Evolutionary conservation across 1,140 invertebrate genomes (phyloP).

Genomic region (Argopecten irradians): DNA sequence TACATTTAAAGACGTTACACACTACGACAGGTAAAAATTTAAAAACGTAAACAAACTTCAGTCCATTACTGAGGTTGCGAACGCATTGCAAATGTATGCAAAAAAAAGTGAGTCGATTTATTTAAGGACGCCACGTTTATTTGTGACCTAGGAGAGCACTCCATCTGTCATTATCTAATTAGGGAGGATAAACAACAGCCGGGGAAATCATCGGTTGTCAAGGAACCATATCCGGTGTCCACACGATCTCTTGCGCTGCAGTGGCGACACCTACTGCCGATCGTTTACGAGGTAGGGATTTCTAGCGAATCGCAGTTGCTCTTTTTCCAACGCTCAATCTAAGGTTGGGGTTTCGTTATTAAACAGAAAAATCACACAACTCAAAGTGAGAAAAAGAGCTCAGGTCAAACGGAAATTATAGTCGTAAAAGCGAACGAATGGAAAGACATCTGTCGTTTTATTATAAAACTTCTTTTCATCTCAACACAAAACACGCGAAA

Average conservation of each 20-base stretch:
- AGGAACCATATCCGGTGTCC: constrained; percentile 12
- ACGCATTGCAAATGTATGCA: not conserved
- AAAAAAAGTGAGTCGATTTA: not conserved
- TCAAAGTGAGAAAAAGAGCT: not conserved
- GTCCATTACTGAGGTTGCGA: not conserved
- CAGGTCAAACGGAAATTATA: constrained; percentile 5
- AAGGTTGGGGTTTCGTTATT: not conserved
- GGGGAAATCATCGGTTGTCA: not conserved
- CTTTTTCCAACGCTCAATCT: not conserved
- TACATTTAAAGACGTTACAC: not conserved
- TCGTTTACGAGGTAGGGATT: not conserved
- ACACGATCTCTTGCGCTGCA: not conserved
- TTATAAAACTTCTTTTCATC: not conserved
- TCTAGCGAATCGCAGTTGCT: not conserved
- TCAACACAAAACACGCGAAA: not conserved
- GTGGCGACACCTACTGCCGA: not conserved
- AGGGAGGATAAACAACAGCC: not conserved
- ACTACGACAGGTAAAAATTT: not conserved
- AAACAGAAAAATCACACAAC: not conserved
- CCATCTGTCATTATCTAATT: not conserved
- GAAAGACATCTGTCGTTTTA: constrained; percentile 22
- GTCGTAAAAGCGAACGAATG: not conserved
- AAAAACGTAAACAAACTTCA: not conserved
- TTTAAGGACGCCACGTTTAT: not conserved
- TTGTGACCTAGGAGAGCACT: not conserved